Evolutionary conservation across 2,797 vertebrate species (phyloP).

Genomic region (Anguilla anguilla): DNA sequence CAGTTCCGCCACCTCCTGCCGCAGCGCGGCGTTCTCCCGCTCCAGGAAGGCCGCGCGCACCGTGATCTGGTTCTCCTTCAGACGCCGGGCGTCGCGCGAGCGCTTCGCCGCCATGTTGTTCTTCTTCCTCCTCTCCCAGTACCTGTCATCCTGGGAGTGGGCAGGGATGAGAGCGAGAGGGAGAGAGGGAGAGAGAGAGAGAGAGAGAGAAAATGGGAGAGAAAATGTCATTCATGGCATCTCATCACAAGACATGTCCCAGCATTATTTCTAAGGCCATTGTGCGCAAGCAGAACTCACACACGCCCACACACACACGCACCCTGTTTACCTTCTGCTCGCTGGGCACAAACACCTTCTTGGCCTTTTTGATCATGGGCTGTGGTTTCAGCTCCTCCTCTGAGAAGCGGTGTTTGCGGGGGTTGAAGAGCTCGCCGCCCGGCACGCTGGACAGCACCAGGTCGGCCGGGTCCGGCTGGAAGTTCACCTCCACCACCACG

Average conservation of each 20-base stretch:
- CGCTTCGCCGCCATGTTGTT: conserved; percentile 97
- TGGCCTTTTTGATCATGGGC: conserved; percentile 98
- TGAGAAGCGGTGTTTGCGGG: conserved; percentile 91
- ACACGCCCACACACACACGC: background rate
- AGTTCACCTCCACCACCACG: conserved; percentile 87
- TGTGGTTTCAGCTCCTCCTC: conserved; percentile 96
- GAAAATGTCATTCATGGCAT: background rate
- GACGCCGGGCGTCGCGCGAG: conserved; percentile 88
- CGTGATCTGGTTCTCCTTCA: conserved; percentile 98
- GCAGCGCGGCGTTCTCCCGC: conserved; percentile 88
- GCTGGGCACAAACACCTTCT: conserved; percentile 92
- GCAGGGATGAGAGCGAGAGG: background rate
- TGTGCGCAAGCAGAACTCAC: background rate
- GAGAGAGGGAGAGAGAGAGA: background rate
- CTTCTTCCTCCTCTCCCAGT: conserved; percentile 94
- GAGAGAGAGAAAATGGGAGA: background rate
- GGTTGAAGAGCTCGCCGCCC: conserved; percentile 92
- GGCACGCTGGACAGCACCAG: conserved; percentile 93
- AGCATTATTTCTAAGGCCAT: background rate
- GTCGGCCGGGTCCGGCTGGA: conserved; percentile 92
- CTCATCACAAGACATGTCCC: background rate
- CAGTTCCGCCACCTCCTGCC: conserved; percentile 89
- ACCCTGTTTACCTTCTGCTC: conserved; percentile 84
- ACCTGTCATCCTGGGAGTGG: conserved; percentile 84
- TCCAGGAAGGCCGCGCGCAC: conserved; percentile 94